These are phyloP conservation scores for Ceyx erithaca DNA, from an alignment of 2,797 vertebrate genomes.

Conservation along the genomic window DNA sequence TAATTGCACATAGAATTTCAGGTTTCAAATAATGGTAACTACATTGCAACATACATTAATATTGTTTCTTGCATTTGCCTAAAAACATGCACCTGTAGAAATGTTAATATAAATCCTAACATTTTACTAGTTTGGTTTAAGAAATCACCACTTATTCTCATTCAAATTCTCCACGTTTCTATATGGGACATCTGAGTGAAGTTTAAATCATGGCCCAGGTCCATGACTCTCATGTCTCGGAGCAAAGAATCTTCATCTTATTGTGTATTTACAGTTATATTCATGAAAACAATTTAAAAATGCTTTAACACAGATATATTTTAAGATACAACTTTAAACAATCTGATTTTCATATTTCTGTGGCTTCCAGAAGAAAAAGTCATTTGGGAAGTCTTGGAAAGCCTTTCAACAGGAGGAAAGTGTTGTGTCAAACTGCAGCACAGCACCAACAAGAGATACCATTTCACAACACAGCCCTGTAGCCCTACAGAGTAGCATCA, in stretches of 20 bases:
- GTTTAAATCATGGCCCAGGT: neutral
- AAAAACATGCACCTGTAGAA: neutral
- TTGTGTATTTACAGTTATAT: neutral
- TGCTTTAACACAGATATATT: neutral
- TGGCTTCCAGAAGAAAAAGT: neutral
- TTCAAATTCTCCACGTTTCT: slow-evolving; percentile 9
- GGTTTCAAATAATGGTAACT: neutral
- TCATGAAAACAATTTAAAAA: neutral
- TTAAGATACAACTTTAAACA: neutral
- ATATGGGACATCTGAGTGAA: neutral
- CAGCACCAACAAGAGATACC: neutral
- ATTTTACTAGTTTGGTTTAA: neutral
- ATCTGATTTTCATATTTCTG: neutral
- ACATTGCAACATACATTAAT: neutral
- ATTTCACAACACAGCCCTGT: neutral
- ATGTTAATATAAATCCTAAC: slow-evolving; percentile 10
- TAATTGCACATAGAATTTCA: neutral
- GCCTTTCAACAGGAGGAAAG: neutral
- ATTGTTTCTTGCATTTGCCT: neutral
- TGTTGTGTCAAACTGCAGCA: neutral
- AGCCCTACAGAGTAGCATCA: neutral
- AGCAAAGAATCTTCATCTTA: neutral
- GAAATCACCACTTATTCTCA: neutral
- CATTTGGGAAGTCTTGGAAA: neutral
- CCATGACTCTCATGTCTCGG: neutral